phyloP scores from a whole-genome alignment of 2,888 invertebrate genomes.

The Gryllus longicercus region DNA sequence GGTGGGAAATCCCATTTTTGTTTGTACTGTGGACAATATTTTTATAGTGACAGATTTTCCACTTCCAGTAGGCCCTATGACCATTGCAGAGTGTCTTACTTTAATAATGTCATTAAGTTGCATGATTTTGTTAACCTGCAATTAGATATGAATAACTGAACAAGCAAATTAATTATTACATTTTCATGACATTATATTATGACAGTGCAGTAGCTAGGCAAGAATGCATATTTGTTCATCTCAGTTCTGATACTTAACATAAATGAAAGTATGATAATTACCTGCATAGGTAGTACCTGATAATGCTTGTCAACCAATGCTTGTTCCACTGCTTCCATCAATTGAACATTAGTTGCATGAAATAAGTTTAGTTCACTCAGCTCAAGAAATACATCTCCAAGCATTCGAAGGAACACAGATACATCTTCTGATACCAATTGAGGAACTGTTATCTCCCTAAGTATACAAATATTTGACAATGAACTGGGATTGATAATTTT shows the following conservation, averaged over 20 bases:
- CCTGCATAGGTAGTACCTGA: not conserved
- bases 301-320: not conserved
- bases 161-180: no score
- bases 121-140: not conserved
- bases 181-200: no score
- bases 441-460: no score
- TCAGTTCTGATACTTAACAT: no score
- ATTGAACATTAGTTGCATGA: not conserved
- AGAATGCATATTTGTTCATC: no score
- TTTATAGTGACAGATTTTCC: conserved; percentile 4
- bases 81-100: not conserved
- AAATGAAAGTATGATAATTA: not conserved
- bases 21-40: not conserved
- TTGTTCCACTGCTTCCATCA: not conserved
- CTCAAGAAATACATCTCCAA: not conserved
- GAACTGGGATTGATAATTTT: no score
- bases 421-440: not conserved
- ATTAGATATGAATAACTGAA: not conserved
- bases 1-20: not conserved
- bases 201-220: no score
- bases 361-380: not conserved
- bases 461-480: no score
- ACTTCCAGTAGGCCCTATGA: not conserved
- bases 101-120: not conserved
- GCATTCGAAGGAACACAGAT: not conserved